Evolutionary conservation across 2,888 invertebrate genomes (phyloP).

Genomic region (Idaea aversata): DNA sequence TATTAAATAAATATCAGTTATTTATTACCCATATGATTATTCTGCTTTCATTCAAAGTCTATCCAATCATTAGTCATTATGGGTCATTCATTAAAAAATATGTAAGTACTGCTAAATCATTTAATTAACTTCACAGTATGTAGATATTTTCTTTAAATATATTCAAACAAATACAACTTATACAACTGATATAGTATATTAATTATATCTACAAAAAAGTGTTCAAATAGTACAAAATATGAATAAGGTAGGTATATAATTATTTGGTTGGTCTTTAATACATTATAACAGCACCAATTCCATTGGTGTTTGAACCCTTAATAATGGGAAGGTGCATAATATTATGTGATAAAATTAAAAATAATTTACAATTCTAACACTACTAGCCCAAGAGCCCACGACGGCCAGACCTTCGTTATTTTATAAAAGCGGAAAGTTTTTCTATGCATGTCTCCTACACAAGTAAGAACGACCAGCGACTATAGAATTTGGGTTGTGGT

Average conservation of each 20-base stretch:
- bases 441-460: no score
- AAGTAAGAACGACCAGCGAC: no score
- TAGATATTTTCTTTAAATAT: conserved; percentile 58
- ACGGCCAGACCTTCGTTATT: no score
- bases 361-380: conserved; percentile 70
- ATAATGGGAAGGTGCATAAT: conserved; percentile 63
- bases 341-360: conserved; percentile 45
- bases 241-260: conserved; percentile 54
- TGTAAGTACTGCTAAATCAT: conserved; percentile 36
- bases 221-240: conserved; percentile 66
- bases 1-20: no score
- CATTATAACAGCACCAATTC: conserved; percentile 71
- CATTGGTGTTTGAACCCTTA: conserved; percentile 64
- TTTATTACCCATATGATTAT: no score
- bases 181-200: conserved; percentile 68
- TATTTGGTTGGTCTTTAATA: conserved; percentile 76
- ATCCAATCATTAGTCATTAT: no score
- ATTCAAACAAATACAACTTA: conserved; percentile 77
- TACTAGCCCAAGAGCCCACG: no score
- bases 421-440: no score
- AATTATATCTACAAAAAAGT: conserved; percentile 76
- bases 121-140: conserved; percentile 65
- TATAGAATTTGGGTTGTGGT: no score
- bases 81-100: no score
- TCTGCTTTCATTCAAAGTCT: no score